Base-by-base conservation (phyloP, 2,113 vertebrate genomes). In the Anser cygnoides region DNA sequence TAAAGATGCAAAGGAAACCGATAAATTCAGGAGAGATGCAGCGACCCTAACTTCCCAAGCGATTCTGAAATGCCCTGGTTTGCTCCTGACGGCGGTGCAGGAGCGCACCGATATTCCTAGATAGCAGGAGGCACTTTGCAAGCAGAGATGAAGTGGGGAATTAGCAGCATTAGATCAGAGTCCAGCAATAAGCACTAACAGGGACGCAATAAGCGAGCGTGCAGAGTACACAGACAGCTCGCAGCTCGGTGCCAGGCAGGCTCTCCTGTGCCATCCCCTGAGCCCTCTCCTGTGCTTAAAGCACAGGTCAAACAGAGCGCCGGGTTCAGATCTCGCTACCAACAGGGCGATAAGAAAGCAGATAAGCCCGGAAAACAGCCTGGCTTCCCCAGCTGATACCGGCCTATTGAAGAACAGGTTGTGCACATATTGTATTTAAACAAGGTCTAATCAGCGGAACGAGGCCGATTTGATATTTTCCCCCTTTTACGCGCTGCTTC, bases 361-460 rank as follows among this genome's bases (percentile, higher is more conserved):
- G 89, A 82, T 89, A 96, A 91, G 66, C 62, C 66, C 52, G 46
- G 73, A 96, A 79, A 93, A 81, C 70, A 92, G 80, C 41, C 74
- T 84, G 72, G 86, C 70, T 86, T 75, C 66, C 23, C 28, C 80
- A 93, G 77, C 66, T 79, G 86, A 11, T 73, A 96, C 11, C 86
- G 89, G 44, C 67, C 63, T 91, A 62, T 4, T 92, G 79, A 95
- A 87, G 90, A 95, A 80, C 58, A 84, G 72, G 77, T 37, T 66
- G 95, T 76, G 82, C 57, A 91, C 66, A 78, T 12, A 70, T 37
- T 84, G 88, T 93, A 92, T 95, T 97, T 92, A 87, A 94, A 93
- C 86, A 94, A 67, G 73, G 41, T 84, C 73, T 94, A 82, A 94
- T 93, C 93, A 93, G 84, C 72, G 88, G 46, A 93, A 81, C 50